phyloP scores from a whole-genome alignment of 2,888 invertebrate species.

The Beris morrisii region DNA sequence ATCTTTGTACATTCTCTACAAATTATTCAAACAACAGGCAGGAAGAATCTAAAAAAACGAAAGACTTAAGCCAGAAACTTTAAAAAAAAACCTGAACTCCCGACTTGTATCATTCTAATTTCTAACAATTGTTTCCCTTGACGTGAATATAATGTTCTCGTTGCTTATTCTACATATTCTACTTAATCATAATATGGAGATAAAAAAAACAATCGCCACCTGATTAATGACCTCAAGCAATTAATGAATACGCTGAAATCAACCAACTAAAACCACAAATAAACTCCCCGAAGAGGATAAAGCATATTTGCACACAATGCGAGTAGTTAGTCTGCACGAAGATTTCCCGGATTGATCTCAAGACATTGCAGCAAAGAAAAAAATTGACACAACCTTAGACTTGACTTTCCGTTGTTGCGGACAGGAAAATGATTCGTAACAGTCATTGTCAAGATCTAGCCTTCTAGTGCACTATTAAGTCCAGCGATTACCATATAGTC shows the following conservation, averaged over 20 bases:
- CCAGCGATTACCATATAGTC: constrained; percentile 23
- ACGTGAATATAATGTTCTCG: too few species aligned
- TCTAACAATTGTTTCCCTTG: too few species aligned
- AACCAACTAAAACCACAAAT: constrained; percentile 25
- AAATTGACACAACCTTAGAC: constrained; percentile 16
- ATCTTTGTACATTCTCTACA: too few species aligned
- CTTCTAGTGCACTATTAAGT: constrained; percentile 19
- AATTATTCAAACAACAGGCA: too few species aligned
- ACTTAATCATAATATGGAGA: too few species aligned
- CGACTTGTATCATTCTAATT: too few species aligned
- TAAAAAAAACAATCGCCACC: background rate
- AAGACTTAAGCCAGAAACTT: too few species aligned
- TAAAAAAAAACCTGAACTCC: too few species aligned
- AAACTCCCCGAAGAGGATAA: background rate
- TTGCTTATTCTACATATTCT: too few species aligned
- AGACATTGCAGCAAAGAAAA: constrained; percentile 11
- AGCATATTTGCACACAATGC: constrained; percentile 27
- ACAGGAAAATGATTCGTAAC: constrained; percentile 31
- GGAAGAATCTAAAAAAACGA: too few species aligned
- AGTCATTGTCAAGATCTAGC: constrained; percentile 28
- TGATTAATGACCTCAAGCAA: constrained; percentile 22
- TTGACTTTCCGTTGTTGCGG: constrained; percentile 12
- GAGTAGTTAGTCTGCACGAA: constrained; percentile 18
- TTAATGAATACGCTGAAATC: constrained; percentile 29
- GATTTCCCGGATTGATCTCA: constrained; percentile 28